These are phyloP conservation scores for Perognathus longimembris DNA, from an alignment of 2,113 vertebrate species.

Conservation along the genomic window DNA sequence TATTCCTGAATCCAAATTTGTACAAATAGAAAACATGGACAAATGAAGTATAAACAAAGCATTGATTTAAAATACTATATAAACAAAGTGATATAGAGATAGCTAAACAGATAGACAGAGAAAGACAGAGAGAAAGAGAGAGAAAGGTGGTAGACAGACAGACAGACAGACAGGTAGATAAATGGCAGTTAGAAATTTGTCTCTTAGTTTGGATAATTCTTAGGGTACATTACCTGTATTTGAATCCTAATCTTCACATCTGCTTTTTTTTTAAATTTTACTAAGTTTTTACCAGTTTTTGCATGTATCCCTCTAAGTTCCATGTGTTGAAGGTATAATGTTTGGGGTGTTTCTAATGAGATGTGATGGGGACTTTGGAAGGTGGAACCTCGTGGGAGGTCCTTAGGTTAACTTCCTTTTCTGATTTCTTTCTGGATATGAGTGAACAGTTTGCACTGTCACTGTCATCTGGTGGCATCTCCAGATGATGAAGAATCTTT, in stretches of 20 bases:
- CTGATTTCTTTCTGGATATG: neutral
- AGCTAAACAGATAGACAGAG: too few species aligned
- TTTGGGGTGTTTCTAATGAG: too few species aligned
- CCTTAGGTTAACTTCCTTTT: neutral
- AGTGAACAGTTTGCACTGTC: neutral
- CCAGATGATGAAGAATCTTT: too few species aligned
- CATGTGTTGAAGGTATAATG: too few species aligned
- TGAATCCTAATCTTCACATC: neutral
- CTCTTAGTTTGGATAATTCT: neutral
- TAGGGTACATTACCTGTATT: neutral
- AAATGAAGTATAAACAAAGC: neutral
- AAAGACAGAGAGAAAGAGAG: too few species aligned
- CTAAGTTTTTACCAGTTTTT: neutral
- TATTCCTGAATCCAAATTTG: neutral
- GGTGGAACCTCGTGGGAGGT: too few species aligned
- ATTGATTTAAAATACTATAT: neutral
- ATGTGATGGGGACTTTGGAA: neutral
- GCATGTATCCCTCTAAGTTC: neutral
- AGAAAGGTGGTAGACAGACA: too few species aligned
- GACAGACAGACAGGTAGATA: too few species aligned
- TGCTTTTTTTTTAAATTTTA: constrained; percentile 1
- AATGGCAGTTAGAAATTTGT: neutral
- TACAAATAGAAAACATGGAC: neutral
- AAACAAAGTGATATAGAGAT: neutral
- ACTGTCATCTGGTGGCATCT: neutral